Base-by-base conservation (phyloP, 1,140 invertebrate genomes). In the Pseudomyrmex pallidus region DNA sequence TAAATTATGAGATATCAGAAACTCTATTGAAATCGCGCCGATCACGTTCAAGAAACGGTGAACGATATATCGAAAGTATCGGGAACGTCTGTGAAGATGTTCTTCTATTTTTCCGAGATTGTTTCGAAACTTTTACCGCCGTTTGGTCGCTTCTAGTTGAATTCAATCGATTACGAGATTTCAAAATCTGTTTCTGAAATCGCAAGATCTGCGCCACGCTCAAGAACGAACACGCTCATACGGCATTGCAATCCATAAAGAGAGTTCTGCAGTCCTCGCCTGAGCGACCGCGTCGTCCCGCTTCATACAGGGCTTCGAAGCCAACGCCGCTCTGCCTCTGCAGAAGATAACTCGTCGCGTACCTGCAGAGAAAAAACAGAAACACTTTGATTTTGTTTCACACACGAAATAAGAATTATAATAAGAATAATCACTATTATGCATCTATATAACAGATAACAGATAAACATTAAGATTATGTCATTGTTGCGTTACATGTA, bases 231-330 rank as follows among this genome's bases (percentile, higher is more conserved):
- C 17, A 20, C 2, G 46, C 89, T 95, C 96, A 98, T 93, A 98
- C 96, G 94, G 98, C 97, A 93, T 98, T 98, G 93, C 98, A 98
- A 90, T 97, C 96, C 80, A 97, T 94, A 94, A 97, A 98, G 64
- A 97, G 94, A 90, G 96, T 96, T 89, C 96, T 95, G 90, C 98
- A 98, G 91, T 98, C 97, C 77, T 97, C 96, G 20, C 97, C 97
- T 52, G 96, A 96, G 90, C 98, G 96, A 25, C 98, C 98, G 83
- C 96, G 95, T 93, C 97, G 95, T 17, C 97, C 97, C 0, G 98
- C 97, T 87, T 98, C 97, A 90, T 97, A 98, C 87, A 97, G 96
- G 17, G 96, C 95, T 70, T 98, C 97, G 94, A 98, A 98, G 15
- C 96, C 96, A 61, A 96, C 95, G 46, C 95, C 95, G 17, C 96